A percentile compares a stretch with the other conserved stretches of the same genome.
Conservation (phyloP, 2,888 invertebrate genomes). For the Perithous albicinctus region DNA sequence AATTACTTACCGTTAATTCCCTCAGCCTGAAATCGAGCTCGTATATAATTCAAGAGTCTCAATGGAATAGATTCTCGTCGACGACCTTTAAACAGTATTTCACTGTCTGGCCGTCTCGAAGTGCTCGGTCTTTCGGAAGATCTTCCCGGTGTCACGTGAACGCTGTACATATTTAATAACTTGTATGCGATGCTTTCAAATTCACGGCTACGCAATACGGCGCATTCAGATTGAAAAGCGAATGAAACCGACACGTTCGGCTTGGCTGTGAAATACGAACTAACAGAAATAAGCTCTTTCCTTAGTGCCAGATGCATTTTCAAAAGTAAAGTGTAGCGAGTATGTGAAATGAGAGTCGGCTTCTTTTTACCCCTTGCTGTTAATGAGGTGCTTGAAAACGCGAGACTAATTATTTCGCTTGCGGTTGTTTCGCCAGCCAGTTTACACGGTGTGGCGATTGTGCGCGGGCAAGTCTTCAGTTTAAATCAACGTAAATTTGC, state of each 20-base stretch:
- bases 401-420: conserved; percentile 77
- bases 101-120: conserved; percentile 75
- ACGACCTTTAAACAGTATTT: conserved; percentile 75
- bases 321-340: conserved; percentile 38
- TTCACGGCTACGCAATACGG: too few species aligned
- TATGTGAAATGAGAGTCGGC: conserved; percentile 18
- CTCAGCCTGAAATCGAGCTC: conserved; percentile 78
- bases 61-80: conserved; percentile 79
- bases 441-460: conserved; percentile 41
- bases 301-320: conserved; percentile 47
- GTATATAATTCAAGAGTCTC: conserved; percentile 79
- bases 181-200: not conserved
- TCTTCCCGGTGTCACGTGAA: conserved; percentile 79
- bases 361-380: conserved; percentile 60
- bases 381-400: conserved; percentile 79
- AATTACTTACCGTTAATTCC: conserved; percentile 74
- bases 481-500: not conserved
- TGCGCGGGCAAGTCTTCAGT: not conserved
- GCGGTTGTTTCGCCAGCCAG: conserved; percentile 12
- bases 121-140: conserved; percentile 74
- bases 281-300: conserved; percentile 57
- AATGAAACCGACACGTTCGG: conserved; percentile 37
- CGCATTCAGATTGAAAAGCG: too few species aligned
- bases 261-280: conserved; percentile 31
- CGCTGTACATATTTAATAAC: conserved; percentile 78